A percentile compares a stretch with the other conserved stretches of the same genome.
These are phyloP conservation scores for Trissolcus japonicus DNA, from an alignment of 2,888 invertebrate genomes.

Conservation along the genomic window DNA sequence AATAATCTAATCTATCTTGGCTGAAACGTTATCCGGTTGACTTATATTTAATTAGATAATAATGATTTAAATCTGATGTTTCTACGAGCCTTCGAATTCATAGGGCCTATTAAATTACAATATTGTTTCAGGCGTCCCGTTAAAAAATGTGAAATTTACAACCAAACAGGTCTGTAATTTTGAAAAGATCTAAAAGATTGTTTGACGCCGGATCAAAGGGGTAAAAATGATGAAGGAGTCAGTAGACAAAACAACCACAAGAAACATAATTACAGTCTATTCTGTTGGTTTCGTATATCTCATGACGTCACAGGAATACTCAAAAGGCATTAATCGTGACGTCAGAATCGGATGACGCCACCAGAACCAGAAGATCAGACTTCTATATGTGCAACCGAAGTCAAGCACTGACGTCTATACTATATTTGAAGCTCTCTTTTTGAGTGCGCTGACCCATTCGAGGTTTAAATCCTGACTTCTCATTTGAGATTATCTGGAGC, in stretches of 20 bases:
- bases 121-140: too few relatives aligned
- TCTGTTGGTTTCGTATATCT: not conserved
- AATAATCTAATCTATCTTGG: too few relatives aligned
- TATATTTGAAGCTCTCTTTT: conserved; percentile 15
- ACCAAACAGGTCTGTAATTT: too few relatives aligned
- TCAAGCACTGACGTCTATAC: conserved; percentile 25
- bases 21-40: too few relatives aligned
- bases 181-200: too few relatives aligned
- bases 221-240: not conserved
- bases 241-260: not conserved
- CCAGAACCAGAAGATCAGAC: not conserved
- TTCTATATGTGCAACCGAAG: conserved; percentile 1
- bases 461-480: not conserved
- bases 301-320: conserved; percentile 27
- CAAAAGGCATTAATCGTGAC: conserved; percentile 30
- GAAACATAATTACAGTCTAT: not conserved
- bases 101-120: too few relatives aligned
- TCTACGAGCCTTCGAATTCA: too few relatives aligned
- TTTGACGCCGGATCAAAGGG: too few relatives aligned
- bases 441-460: conserved; percentile 44
- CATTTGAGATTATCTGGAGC: not conserved
- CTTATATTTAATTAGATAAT: too few relatives aligned
- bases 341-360: conserved; percentile 22
- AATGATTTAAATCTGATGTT: too few relatives aligned
- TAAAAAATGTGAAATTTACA: too few relatives aligned